Conservation (phyloP, 2,113 vertebrate genomes). For the Bostrychus sinensis region DNA sequence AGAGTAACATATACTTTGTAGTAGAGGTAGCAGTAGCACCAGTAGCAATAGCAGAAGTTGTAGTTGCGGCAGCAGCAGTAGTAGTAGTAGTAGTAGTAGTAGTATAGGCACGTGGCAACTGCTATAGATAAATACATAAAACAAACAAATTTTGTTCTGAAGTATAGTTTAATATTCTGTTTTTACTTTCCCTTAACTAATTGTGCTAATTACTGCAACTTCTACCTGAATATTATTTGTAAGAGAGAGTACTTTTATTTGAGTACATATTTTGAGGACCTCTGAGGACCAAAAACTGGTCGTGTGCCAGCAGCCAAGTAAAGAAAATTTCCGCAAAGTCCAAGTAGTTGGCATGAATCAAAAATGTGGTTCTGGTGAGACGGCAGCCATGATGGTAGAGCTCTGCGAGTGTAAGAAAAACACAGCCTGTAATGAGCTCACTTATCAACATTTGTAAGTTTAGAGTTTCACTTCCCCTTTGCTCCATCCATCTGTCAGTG, state of each 20-base stretch:
- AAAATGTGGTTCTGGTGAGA: constrained; percentile 25
- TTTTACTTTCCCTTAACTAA: too few relatives aligned
- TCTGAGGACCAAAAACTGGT: constrained; percentile 27
- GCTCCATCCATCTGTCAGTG: constrained; percentile 60
- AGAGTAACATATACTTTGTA: too few relatives aligned
- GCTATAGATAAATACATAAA: too few relatives aligned
- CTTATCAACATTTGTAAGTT: constrained; percentile 65
- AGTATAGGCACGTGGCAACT: too few relatives aligned
- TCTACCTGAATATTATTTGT: too few relatives aligned
- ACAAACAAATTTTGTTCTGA: too few relatives aligned
- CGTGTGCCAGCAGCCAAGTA: constrained; percentile 23
- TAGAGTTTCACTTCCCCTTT: constrained; percentile 52
- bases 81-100: too few relatives aligned
- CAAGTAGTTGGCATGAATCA: constrained; percentile 36
- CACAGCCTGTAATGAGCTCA: constrained; percentile 61
- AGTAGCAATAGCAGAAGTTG: too few relatives aligned
- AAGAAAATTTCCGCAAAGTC: constrained; percentile 45
- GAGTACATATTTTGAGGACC: constrained; percentile 11
- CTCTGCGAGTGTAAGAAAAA: constrained; percentile 51
- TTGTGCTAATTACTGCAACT: too few relatives aligned
- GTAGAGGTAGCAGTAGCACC: too few relatives aligned
- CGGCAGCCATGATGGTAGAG: constrained; percentile 44
- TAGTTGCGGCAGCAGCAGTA: too few relatives aligned
- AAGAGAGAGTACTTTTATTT: constrained; percentile 16
- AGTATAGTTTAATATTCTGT: too few relatives aligned